phyloP scores from a whole-genome alignment of 2,113 vertebrate species.

The Pipa parva region DNA sequence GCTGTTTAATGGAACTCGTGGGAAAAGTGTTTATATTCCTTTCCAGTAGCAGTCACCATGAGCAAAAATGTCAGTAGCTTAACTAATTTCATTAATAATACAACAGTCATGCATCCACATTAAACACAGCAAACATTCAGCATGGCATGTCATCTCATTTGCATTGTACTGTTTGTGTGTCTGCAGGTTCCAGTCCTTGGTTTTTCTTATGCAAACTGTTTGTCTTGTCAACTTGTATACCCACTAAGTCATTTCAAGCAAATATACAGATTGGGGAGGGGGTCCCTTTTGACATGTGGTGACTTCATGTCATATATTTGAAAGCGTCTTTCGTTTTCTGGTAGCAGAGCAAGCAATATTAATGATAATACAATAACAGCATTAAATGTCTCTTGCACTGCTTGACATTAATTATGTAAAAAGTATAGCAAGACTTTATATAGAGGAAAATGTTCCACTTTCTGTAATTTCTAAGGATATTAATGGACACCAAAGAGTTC shows the following conservation, averaged over 20 bases:
- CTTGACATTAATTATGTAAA: no score
- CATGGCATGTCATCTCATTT: not conserved
- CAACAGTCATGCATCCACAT: not conserved
- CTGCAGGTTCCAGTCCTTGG: slow-evolving; percentile 46
- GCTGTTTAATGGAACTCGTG: slow-evolving; percentile 47
- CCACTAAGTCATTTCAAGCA: slow-evolving; percentile 10
- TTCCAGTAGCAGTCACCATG: slow-evolving; percentile 25
- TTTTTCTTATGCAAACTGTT: slow-evolving; percentile 50
- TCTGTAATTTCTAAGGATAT: no score
- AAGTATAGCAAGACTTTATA: no score
- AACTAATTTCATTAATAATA: slow-evolving; percentile 33
- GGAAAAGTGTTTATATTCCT: slow-evolving; percentile 53
- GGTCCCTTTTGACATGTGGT: not conserved
- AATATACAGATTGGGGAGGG: not conserved
- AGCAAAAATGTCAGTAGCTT: slow-evolving; percentile 49
- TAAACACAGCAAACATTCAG: slow-evolving; percentile 16
- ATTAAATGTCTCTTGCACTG: no score
- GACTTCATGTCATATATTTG: no score
- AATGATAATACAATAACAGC: no score
- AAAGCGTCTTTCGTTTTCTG: no score
- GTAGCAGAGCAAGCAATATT: no score
- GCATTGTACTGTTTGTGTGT: not conserved
- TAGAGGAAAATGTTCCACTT: no score
- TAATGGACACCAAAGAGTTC: no score
- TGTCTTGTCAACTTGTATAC: slow-evolving; percentile 19